Base-by-base conservation (phyloP, 2,888 invertebrate species). In the Acrobasis consociella region DNA sequence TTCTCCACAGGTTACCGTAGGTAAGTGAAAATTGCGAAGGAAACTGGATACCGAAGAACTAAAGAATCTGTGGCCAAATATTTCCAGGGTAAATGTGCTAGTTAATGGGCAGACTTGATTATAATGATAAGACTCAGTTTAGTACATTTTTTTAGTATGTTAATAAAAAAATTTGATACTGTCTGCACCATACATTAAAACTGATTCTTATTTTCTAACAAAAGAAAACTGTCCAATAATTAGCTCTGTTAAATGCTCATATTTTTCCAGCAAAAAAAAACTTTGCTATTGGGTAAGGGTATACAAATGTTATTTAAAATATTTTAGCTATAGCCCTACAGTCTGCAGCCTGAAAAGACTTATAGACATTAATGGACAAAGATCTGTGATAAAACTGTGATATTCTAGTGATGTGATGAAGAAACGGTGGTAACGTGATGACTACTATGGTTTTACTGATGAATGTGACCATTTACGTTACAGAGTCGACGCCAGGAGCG, bases 391-490 rank as follows among this genome's bases (percentile, higher is more conserved):
- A 62, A 63, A 62, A 67, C 68, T 69, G 69, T 70, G 72, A 72
- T 68, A 63, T 62, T 63, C 42, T 62, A 66, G 69, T 70, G 72
- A 62, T 67, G 68, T 69, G 70, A 69, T 59, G 69, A 70, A 69
- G 67, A 65, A 64, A 67, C 62, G 66, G 68, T 69, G 67, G 49
- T 49, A 65, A 63, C 63, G 69, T 65, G 67, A 63, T 67, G 65
- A 38, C 62, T 62, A 60, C 52, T 67, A 69, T 69, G 69, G 68
- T 74, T 78, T 55, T 80, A 86, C 80, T 91, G 83, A 91, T 81
- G 80, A 76, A 65, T 87, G 68, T 90, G 91, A 91, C 85, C 77
- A 89, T 91, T 89, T 91, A 81, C 81, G 73, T 91, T 91, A 80
- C 91, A 91, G 91, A 90, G 77, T 72, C 80, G 67, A 68, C 83